Conservation (phyloP, 2,113 vertebrate genomes). For the Gymnarchus niloticus region DNA sequence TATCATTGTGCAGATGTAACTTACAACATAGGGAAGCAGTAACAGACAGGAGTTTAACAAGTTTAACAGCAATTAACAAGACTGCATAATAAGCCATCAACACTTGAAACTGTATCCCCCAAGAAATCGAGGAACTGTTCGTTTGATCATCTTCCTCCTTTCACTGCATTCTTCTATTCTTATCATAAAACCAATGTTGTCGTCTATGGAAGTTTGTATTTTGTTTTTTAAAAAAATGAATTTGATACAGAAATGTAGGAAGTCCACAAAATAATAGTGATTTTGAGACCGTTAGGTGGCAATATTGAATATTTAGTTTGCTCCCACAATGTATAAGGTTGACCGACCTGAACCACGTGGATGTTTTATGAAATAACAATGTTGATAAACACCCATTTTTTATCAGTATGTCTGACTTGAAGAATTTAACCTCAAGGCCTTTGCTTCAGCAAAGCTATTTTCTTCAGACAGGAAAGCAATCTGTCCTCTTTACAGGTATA, state of each 20-base stretch:
- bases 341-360: background rate
- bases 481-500: constrained; percentile 14
- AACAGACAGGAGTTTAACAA: background rate
- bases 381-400: background rate
- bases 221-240: background rate
- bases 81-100: no score
- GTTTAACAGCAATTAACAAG: no score
- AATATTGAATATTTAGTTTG: background rate
- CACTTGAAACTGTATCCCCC: no score
- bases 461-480: constrained; percentile 20
- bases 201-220: no score
- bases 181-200: no score
- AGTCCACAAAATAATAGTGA: background rate
- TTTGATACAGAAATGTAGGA: background rate
- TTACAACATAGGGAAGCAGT: background rate
- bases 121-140: no score
- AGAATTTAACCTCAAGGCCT: constrained; percentile 19
- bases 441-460: constrained; percentile 6
- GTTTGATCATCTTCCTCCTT: background rate
- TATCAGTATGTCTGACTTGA: background rate
- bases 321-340: background rate
- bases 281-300: background rate
- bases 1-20: background rate
- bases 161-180: background rate
- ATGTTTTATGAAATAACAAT: background rate